Base-by-base conservation (phyloP, 1,140 invertebrate genomes). In the Macrosteles quadrilineatus region DNA sequence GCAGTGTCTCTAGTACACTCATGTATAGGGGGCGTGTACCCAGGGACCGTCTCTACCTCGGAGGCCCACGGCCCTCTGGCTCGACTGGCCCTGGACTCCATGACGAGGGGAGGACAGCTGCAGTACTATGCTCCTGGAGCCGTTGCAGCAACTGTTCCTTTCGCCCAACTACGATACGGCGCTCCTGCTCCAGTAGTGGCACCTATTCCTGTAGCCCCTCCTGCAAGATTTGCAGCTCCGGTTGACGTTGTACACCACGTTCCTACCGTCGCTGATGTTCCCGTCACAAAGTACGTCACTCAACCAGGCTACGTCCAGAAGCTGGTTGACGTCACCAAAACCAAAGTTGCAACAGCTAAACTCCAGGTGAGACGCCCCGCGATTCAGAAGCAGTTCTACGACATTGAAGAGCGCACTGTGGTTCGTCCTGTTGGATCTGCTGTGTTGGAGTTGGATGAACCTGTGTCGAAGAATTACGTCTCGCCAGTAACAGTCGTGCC, bases 371-470 rank as follows among this genome's bases (percentile, higher is more conserved):
- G 87, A 69, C 83, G 87, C 55, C 87, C 87, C 70, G 87, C 86
- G 30, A 86, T 88, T 64, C 85, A 87, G 70, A 87, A 88, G 76
- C 84, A 88, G 75, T 88, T 88, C 77, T 88, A 87, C 75, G 87
- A 88, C 72, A 86, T 88, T 68, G 87, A 88, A 75, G 85, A 88
- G 75, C 82, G 85, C 27, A 82, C 86, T 9, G 82, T 87, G 4
- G 81, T 88, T 23, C 83, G 87, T n/a, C 86, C 86, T 1, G 86
- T 85, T 1, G 87, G 87, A 21, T 87, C 85, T 0, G 82, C 87
- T 29, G 81, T 88, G 3, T 81, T 88, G 0, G 87, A 88, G 72
- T 76, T 88, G 0, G 85, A 86, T 57, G 83, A 86, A 67, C 87
- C 87, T 0, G 80, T 84, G 11, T 85, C 85, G 4, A 86, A 87